phyloP scores from a whole-genome alignment of 1,140 invertebrate genomes.

The Meteorus sp. region DNA sequence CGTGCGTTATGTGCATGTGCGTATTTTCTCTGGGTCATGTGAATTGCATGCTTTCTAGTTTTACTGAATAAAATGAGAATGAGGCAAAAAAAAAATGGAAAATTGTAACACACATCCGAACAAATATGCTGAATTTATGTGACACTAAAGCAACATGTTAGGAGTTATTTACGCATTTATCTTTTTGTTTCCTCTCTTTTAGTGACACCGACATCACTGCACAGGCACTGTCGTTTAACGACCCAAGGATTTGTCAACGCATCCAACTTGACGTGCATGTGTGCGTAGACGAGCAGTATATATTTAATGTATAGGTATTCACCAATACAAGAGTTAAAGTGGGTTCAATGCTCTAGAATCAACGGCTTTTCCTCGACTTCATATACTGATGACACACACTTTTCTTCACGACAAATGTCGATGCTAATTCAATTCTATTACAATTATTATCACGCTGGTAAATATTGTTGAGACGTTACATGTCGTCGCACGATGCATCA shows the following conservation, averaged over 20 bases:
- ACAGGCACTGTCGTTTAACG: not conserved
- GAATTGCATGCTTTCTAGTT: not conserved
- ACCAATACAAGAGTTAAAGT: not conserved
- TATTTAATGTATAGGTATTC: not conserved
- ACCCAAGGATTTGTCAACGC: not conserved
- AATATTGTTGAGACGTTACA: no score
- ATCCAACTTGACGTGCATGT: not conserved
- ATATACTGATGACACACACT: constrained; percentile 6
- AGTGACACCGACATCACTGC: not conserved
- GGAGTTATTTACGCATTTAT: no score
- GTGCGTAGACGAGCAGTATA: not conserved
- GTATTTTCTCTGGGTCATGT: not conserved
- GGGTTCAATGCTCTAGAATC: constrained; percentile 1
- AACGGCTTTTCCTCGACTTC: constrained; percentile 3
- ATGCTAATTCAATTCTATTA: not conserved
- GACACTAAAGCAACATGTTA: not conserved
- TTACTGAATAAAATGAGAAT: no score
- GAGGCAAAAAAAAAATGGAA: not conserved
- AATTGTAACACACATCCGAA: not conserved
- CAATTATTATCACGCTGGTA: not conserved
- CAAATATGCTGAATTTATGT: no score
- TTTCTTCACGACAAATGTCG: not conserved
- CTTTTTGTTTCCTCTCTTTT: not conserved
- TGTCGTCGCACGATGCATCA: no score
- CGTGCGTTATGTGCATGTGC: not conserved